phyloP scores from a whole-genome alignment of 2,113 vertebrate species.

The Zosterops pallidus region DNA sequence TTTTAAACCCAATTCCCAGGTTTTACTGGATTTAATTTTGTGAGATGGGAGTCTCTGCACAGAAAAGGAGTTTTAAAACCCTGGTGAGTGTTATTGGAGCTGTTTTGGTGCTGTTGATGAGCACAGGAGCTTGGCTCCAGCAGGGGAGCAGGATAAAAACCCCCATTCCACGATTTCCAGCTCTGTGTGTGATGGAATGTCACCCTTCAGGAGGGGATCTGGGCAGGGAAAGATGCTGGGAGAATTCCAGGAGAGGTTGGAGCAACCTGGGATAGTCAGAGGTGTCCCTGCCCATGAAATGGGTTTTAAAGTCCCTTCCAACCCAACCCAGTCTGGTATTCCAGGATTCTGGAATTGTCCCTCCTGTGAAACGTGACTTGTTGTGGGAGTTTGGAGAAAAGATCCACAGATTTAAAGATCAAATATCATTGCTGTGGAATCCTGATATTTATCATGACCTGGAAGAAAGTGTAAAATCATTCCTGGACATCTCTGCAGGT shows the following conservation, averaged over 20 bases:
- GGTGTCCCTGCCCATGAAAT: neutral
- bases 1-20: rapidly evolving
- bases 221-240: neutral
- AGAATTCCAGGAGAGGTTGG: neutral
- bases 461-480: neutral
- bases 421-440: neutral
- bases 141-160: rapidly evolving
- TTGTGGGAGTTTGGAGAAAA: neutral
- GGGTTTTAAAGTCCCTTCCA: neutral
- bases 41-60: rapidly evolving
- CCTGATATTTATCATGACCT: neutral
- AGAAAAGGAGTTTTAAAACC: neutral
- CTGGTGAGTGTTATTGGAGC: rapidly evolving
- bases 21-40: neutral
- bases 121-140: neutral
- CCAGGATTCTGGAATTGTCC: rapidly evolving
- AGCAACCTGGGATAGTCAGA: neutral
- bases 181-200: rapidly evolving
- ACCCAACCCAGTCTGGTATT: neutral
- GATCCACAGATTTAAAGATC: rapidly evolving
- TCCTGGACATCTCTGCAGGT: neutral
- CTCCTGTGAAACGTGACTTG: neutral
- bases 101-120: neutral
- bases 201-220: neutral
- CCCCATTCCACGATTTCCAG: rapidly evolving